phyloP scores from a whole-genome alignment of 1,140 invertebrate species.

The Tetranychus cinnabarinus region DNA sequence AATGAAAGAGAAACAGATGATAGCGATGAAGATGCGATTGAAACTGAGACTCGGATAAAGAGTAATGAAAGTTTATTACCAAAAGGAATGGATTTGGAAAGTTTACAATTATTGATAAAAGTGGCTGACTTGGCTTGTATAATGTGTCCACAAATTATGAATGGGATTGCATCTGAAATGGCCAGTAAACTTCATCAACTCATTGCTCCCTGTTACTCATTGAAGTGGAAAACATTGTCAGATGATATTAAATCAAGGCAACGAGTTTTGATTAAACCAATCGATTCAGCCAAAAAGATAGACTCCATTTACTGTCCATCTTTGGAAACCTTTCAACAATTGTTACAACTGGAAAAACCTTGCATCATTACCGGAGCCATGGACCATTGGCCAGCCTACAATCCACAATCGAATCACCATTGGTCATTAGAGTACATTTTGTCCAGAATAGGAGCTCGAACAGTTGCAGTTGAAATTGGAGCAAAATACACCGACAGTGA shows the following conservation, averaged over 20 bases:
- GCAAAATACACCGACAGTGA: constrained; percentile 68
- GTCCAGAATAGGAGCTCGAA: constrained; percentile 47
- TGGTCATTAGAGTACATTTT: constrained; percentile 44
- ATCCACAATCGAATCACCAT: constrained; percentile 22
- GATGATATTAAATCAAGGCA: background rate
- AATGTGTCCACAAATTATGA: constrained; percentile 39
- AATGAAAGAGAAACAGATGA: no score
- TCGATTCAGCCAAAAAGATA: background rate
- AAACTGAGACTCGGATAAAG: no score
- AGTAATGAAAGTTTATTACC: no score
- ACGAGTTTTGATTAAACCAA: background rate
- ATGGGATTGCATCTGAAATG: constrained; percentile 22
- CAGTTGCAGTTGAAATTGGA: constrained; percentile 84
- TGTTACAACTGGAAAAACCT: constrained; percentile 14
- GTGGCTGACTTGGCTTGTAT: constrained; percentile 49
- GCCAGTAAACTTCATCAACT: constrained; percentile 12
- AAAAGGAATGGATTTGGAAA: no score
- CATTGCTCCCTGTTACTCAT: background rate
- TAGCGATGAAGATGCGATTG: no score
- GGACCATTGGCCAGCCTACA: constrained; percentile 61
- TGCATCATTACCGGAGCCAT: constrained; percentile 36
- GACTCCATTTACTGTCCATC: background rate
- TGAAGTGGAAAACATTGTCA: background rate
- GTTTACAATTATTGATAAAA: no score
- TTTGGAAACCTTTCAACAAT: constrained; percentile 2